Base-by-base conservation (phyloP, 2,113 vertebrate species). In the Eretmochelys imbricata region DNA sequence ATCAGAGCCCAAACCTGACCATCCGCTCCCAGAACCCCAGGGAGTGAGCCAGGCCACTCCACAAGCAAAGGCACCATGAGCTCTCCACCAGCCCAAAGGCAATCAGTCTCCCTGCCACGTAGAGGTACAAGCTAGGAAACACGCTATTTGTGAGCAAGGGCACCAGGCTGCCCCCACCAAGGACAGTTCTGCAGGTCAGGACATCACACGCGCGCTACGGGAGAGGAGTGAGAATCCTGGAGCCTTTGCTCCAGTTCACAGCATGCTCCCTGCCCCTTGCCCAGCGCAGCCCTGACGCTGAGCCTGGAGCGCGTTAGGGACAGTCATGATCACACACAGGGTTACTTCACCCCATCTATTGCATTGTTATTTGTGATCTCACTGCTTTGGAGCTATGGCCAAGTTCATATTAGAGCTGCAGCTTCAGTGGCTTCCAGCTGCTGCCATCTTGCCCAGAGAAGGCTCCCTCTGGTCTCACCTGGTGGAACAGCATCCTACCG, bases 351-450 rank as follows among this genome's bases (percentile, higher is more conserved):
- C 53, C 14, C 3, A 16, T 25, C 1, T 1, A 3, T 20, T 31
- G 2, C 31, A 1, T 42, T 69, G 69, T 3, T 82, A 0, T 29
- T 82, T 59, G 8, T 48, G 9, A 19, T 38, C 81, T 7, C 1
- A 4, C 13, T 49, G 0, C 14, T 8, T n/a, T 6, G 0, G 17
- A n/a, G n/a, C 7, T 29, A 3, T 0, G 5, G 51, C 12, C 35
- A 51, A 27, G 1, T 17, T 0, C 10, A 2, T 2, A 10, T 35
- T n/a, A 22, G 75, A 85, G 38, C 31, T 49, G 25, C 31, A 42
- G 46, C 38, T 51, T 16, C 29, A 4, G 0, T 0, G 19, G 3
- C 42, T 89, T 49, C 54, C 8, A n/a, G 79, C 69, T 19, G 12
- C 8, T 3, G 2, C 4, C 1, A 0, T 1, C 19, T 55, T 86